These are phyloP conservation scores for Zelostemma sp. DNA, from an alignment of 1,140 invertebrate genomes.

Conservation along the genomic window DNA sequence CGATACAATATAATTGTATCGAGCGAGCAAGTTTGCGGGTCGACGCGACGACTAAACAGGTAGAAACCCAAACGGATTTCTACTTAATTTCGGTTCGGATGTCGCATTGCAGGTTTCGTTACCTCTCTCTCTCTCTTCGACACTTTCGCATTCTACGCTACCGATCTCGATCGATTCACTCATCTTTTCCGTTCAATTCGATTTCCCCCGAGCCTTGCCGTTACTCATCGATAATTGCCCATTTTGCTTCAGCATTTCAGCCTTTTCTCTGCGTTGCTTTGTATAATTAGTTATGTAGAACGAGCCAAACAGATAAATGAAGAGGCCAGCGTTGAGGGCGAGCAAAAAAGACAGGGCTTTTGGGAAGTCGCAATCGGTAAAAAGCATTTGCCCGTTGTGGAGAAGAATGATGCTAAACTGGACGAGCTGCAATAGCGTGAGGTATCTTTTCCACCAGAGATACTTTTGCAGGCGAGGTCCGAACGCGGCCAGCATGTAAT, in stretches of 20 bases:
- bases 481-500: constrained; percentile 85
- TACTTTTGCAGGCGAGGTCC: constrained; percentile 87
- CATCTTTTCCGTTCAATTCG: no score
- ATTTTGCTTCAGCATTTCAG: neutral
- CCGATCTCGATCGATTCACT: constrained; percentile 7
- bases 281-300: constrained; percentile 85
- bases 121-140: no score
- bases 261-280: constrained; percentile 10
- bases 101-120: no score
- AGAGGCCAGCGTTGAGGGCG: constrained; percentile 80
- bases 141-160: constrained; percentile 17
- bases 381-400: constrained; percentile 77
- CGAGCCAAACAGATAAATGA: constrained; percentile 86
- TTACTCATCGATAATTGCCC: constrained; percentile 6
- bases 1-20: no score
- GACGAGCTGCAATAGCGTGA: constrained; percentile 87
- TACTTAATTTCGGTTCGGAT: neutral
- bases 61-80: no score
- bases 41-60: neutral
- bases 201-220: no score
- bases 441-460: constrained; percentile 93
- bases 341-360: constrained; percentile 78
- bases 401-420: constrained; percentile 85
- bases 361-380: constrained; percentile 77
- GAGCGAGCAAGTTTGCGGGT: neutral